phyloP scores from a whole-genome alignment of 2,888 invertebrate species.

The Aleiodes alternator region DNA sequence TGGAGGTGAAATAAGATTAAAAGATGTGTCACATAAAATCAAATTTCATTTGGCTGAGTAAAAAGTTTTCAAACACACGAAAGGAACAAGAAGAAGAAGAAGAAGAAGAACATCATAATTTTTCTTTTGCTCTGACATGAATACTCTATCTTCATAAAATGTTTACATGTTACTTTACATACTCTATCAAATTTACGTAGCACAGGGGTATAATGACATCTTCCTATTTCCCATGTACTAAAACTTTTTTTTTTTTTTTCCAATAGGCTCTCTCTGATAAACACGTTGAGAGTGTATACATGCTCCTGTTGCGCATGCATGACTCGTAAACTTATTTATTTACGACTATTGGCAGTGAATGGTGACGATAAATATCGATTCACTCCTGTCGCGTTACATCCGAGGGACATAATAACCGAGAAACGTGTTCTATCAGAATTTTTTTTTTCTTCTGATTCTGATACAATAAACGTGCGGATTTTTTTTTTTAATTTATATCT shows the following conservation, averaged over 20 bases:
- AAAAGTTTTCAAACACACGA: not conserved
- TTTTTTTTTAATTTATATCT: not conserved
- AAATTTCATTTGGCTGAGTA: slow-evolving; percentile 7
- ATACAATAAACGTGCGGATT: not conserved
- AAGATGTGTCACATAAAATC: not conserved
- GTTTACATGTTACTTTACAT: slow-evolving; percentile 5
- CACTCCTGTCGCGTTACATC: not conserved
- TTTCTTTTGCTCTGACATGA: not conserved
- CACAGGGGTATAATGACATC: not conserved
- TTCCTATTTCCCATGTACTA: not conserved
- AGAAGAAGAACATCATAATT: slow-evolving; percentile 3
- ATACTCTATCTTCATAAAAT: not conserved
- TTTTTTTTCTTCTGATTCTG: not conserved
- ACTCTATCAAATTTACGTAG: slow-evolving; percentile 11
- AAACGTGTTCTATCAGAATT: not conserved
- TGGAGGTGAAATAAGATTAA: slow-evolving; percentile 1
- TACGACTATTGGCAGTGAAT: slow-evolving; percentile 1
- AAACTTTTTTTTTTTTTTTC: not conserved
- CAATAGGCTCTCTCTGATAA: not conserved
- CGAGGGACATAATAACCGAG: too few species aligned
- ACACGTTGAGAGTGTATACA: not conserved
- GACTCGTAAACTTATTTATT: slow-evolving; percentile 13
- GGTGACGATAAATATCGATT: slow-evolving; percentile 1
- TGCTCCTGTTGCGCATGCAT: slow-evolving; percentile 9
- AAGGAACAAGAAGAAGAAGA: too few species aligned